Base-by-base conservation (phyloP, 2,797 vertebrate species). In the Schizothorax lantsangensis region DNA sequence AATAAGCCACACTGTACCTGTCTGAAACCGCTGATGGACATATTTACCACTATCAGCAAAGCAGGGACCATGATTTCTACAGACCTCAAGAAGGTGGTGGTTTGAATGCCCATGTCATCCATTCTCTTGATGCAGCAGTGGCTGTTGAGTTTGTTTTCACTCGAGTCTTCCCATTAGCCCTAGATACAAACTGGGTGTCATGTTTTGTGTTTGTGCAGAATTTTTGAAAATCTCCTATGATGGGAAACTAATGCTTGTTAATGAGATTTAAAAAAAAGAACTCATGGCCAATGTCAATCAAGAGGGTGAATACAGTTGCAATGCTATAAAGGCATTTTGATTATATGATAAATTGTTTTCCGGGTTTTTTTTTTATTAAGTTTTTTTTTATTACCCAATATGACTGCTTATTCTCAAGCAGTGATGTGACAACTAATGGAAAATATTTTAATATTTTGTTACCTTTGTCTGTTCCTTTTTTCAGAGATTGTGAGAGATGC, bases 331-430 rank as follows among this genome's bases (percentile, higher is more conserved):
- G 88, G 89, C 91, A 92, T 90, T 90, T 88, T 86, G 86, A 88
- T 90, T 88, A 88, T 75, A 73, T 84, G 49, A 89, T 26, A 57
- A 88, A 88, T 80, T 83, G 59, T 88, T 88, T 79, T 78, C 82
- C 12, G n/a, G 12, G 12, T 14, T 30, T 14, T 30, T 6, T 62
- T 69, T 88, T 84, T 38, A 14, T 52, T 81, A 64, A 75, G 49
- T 85, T 86, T 83, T 89, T 90, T 91, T 90, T 86, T 88, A 88
- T 84, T 80, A 91, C 90, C 89, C 89, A 88, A 81, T 86, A 87
- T 82, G 74, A 83, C 86, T 91, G 92, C 90, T 92, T 92, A 91
- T 93, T 93, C 82, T 92, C 86, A 91, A 92, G 92, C 89, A 88
- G 88, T 89, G 84, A 89, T 88, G 89, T 90, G 85, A 88, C 88